These are phyloP conservation scores for Noctilio leporinus DNA, from an alignment of 2,113 vertebrate species.

Conservation along the genomic window DNA sequence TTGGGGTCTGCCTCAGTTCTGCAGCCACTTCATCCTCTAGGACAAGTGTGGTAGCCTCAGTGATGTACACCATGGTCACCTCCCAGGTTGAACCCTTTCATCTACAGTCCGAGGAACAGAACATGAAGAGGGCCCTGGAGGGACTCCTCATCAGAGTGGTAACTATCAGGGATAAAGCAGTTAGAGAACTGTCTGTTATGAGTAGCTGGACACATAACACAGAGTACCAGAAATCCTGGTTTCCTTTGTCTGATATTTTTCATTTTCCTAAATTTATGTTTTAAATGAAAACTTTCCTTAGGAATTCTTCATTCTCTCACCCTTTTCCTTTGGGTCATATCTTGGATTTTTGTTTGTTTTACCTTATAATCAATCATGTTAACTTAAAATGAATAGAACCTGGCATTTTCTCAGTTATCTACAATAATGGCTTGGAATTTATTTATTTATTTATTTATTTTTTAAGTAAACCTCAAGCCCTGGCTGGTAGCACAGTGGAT, in stretches of 20 bases:
- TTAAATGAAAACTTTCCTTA: background rate
- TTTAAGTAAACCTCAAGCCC: too few species aligned
- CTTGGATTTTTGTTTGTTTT: background rate
- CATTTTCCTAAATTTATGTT: background rate
- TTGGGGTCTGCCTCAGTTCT: conserved; percentile 40
- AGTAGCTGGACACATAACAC: background rate
- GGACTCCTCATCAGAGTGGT: background rate
- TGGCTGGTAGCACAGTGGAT: too few species aligned
- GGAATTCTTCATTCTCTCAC: background rate
- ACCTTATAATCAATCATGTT: background rate
- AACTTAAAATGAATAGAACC: background rate
- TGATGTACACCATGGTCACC: conserved; percentile 27
- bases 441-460: too few species aligned
- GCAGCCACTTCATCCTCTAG: background rate
- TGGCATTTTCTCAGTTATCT: background rate
- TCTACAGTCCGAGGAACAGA: conserved; percentile 42
- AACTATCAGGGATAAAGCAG: accelerated
- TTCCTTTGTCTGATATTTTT: background rate
- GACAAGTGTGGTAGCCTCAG: background rate
- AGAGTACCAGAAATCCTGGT: background rate
- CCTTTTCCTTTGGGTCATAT: background rate
- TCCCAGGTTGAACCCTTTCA: conserved; percentile 49
- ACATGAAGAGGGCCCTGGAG: background rate
- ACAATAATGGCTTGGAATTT: background rate
- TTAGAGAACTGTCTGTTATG: background rate